Conservation (phyloP, 1,140 invertebrate genomes). For the Drosophila paulistorum region DNA sequence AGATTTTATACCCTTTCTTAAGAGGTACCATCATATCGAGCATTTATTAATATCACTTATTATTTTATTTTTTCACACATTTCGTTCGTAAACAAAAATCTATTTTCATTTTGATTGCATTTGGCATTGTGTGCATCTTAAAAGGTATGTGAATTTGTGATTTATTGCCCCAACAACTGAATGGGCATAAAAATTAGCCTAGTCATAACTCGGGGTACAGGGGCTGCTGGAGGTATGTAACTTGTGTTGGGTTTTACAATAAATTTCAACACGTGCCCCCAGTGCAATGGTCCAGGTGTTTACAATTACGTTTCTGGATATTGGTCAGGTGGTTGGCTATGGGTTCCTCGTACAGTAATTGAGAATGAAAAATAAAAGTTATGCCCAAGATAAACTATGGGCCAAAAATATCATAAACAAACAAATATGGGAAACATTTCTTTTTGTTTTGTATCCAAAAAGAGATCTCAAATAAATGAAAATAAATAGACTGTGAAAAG, state of each 20-base stretch:
- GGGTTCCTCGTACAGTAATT: background rate
- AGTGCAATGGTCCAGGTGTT: background rate
- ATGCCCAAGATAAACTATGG: constrained; percentile 2
- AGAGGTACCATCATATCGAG: background rate
- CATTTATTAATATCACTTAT: background rate
- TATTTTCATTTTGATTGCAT: constrained; percentile 12
- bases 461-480: background rate
- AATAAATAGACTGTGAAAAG: background rate
- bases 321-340: background rate
- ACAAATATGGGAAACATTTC: constrained; percentile 2
- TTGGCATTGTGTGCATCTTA: background rate
- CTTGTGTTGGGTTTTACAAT: background rate
- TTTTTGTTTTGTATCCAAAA: background rate
- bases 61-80: background rate
- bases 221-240: background rate
- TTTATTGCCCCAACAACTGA: background rate
- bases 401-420: constrained; percentile 10
- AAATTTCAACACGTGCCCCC: background rate
- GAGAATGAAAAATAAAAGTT: background rate
- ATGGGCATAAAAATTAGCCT: constrained; percentile 7
- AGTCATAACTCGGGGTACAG: background rate
- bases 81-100: constrained; percentile 6
- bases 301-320: background rate
- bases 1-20: background rate
- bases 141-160: constrained; percentile 7